Evolutionary conservation across 2,113 vertebrate species (phyloP).

Genomic region (Callithrix jacchus): DNA sequence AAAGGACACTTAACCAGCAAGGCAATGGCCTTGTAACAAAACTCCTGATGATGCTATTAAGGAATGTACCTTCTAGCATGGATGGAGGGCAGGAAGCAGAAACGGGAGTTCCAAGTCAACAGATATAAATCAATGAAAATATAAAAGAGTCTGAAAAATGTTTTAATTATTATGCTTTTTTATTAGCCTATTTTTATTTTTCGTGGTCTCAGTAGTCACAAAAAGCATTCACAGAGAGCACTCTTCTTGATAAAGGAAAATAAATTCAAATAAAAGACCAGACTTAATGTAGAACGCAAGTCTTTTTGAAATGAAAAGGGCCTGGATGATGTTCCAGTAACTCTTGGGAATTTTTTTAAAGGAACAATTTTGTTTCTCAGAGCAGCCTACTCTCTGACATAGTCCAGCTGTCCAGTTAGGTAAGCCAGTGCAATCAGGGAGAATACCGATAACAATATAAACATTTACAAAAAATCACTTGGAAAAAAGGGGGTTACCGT

Average conservation of each 20-base stretch:
- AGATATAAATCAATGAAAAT: neutral
- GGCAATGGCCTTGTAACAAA: neutral
- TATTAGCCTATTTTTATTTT: neutral
- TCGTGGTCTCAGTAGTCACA: neutral
- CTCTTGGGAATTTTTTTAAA: conserved; percentile 1
- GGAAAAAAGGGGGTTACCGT: neutral
- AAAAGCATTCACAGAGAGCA: neutral
- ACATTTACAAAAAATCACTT: neutral
- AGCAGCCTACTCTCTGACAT: neutral
- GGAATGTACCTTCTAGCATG: neutral
- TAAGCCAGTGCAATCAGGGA: neutral
- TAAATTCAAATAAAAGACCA: neutral
- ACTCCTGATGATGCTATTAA: neutral
- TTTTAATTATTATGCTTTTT: neutral
- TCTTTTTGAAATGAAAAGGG: neutral
- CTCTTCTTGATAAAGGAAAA: neutral
- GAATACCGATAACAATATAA: neutral
- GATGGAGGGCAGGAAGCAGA: neutral
- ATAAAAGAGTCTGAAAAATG: neutral
- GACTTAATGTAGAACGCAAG: neutral
- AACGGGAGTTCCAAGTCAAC: neutral
- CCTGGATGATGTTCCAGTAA: neutral
- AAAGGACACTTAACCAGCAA: conserved; percentile 10
- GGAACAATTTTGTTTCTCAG: neutral
- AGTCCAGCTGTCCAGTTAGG: neutral